These are phyloP conservation scores for Rattus rattus DNA, from an alignment of 2,113 vertebrate species.

Conservation along the genomic window DNA sequence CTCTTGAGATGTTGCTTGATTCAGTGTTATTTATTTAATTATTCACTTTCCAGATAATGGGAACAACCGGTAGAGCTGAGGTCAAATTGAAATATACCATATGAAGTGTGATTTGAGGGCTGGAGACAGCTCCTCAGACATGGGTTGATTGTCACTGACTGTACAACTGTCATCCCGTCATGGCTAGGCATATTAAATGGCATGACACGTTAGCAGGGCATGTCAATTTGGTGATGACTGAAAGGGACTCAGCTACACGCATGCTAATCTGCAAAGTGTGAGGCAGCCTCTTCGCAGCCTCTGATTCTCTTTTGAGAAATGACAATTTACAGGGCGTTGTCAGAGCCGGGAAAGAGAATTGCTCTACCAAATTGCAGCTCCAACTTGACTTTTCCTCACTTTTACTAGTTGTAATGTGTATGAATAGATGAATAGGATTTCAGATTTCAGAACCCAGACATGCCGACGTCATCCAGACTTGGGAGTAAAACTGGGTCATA, in stretches of 20 bases:
- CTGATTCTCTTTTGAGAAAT: constrained; percentile 43
- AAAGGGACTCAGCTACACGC: constrained; percentile 49
- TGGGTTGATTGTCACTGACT: constrained; percentile 54
- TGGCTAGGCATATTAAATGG: constrained; percentile 66
- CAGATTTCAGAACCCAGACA: background rate
- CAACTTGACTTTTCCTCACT: background rate
- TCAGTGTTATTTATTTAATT: constrained; percentile 40
- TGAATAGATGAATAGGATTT: background rate
- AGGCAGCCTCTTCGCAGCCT: constrained; percentile 35
- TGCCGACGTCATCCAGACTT: background rate
- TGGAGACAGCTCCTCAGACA: constrained; percentile 34
- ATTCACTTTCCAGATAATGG: constrained; percentile 51
- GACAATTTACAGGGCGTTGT: constrained; percentile 15
- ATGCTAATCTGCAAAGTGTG: constrained; percentile 74
- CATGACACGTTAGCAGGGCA: constrained; percentile 55
- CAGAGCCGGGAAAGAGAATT: constrained; percentile 19
- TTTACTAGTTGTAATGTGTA: background rate
- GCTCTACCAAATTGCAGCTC: background rate
- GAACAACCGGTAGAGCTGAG: background rate
- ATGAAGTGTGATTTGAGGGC: constrained; percentile 46
- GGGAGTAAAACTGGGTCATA: background rate
- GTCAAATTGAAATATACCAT: constrained; percentile 42
- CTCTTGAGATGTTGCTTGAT: background rate
- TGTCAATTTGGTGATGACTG: constrained; percentile 64
- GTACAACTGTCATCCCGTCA: constrained; percentile 70